phyloP scores from a whole-genome alignment of 2,888 invertebrate species.

The Amblyteles armatorius region DNA sequence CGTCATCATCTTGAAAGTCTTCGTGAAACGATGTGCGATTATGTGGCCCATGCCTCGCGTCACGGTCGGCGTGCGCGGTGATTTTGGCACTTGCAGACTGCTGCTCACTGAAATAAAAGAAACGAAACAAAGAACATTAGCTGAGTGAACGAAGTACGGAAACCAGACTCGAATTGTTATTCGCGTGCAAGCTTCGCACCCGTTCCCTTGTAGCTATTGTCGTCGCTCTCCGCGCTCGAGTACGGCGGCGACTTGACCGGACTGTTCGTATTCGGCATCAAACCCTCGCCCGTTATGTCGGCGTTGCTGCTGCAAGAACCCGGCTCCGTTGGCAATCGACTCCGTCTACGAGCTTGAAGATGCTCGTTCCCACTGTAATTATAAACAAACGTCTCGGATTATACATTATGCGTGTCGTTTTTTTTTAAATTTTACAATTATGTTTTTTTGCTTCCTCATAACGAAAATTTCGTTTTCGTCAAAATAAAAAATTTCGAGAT shows the following conservation, averaged over 20 bases:
- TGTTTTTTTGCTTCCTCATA: not conserved
- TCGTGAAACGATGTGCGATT: conserved; percentile 95
- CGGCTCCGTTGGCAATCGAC: conserved; percentile 87
- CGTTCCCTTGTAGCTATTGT: conserved; percentile 85
- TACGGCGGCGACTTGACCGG: conserved; percentile 88
- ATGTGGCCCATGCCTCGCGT: conserved; percentile 94
- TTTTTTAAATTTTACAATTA: not conserved
- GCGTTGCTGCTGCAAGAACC: conserved; percentile 85
- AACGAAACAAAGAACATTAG: not conserved
- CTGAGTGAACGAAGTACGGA: not conserved
- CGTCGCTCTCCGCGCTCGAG: conserved; percentile 85
- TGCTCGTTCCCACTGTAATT: conserved; percentile 78
- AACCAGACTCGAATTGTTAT: not conserved
- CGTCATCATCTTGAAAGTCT: conserved; percentile 94
- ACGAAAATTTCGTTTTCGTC: not conserved
- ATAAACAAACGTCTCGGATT: not conserved
- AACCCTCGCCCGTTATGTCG: conserved; percentile 77
- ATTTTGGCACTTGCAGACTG: conserved; percentile 87
- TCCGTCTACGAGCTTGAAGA: conserved; percentile 83
- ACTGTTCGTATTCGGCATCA: conserved; percentile 83
- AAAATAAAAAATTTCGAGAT: not conserved
- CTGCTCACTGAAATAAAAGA: conserved; percentile 80
- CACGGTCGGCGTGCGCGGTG: conserved; percentile 92
- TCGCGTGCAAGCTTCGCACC: conserved; percentile 69
- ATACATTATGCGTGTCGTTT: not conserved